These are phyloP conservation scores for Akabosia matsudoensis DNA, from an alignment of 1,140 invertebrate species.

Conservation along the genomic window DNA sequence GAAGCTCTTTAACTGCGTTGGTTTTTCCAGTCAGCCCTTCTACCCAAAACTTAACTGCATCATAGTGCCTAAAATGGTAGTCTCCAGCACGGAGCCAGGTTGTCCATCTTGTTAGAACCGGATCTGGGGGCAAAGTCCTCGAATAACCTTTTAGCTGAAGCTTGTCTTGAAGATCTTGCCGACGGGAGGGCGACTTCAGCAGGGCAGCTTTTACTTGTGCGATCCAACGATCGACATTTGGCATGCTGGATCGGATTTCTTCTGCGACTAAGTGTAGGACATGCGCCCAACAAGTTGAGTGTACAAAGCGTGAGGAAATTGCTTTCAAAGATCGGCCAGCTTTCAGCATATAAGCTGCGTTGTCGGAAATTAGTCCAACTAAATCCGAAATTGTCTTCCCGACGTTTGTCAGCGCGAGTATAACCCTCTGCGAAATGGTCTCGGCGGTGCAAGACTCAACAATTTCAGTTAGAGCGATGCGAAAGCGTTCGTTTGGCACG, in stretches of 20 bases:
- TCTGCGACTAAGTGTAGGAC: not conserved
- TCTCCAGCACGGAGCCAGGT: conserved; percentile 51
- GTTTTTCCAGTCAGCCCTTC: not conserved
- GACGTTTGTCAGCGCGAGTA: not conserved
- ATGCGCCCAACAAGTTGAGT: conserved; percentile 3
- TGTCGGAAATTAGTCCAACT: not conserved
- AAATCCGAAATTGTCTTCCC: not conserved
- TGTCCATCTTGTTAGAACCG: conserved; percentile 51
- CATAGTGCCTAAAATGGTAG: conserved; percentile 49
- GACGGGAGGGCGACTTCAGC: not conserved
- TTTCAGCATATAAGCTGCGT: not conserved
- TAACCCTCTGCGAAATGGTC: not conserved
- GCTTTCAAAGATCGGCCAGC: not conserved
- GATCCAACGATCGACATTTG: not conserved
- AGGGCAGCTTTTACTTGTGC: not conserved
- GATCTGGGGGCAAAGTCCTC: conserved; percentile 50
- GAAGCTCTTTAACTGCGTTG: not conserved
- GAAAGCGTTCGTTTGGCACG: not conserved
- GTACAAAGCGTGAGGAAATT: not conserved
- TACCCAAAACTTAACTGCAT: conserved; percentile 19
- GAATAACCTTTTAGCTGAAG: conserved; percentile 24
- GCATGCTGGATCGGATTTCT: not conserved
- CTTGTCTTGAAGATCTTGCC: not conserved
- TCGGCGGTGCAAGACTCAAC: not conserved
- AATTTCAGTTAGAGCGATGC: not conserved